Evolutionary conservation across 1,140 invertebrate species (phyloP).

Genomic region (Tachypleus tridentatus): DNA sequence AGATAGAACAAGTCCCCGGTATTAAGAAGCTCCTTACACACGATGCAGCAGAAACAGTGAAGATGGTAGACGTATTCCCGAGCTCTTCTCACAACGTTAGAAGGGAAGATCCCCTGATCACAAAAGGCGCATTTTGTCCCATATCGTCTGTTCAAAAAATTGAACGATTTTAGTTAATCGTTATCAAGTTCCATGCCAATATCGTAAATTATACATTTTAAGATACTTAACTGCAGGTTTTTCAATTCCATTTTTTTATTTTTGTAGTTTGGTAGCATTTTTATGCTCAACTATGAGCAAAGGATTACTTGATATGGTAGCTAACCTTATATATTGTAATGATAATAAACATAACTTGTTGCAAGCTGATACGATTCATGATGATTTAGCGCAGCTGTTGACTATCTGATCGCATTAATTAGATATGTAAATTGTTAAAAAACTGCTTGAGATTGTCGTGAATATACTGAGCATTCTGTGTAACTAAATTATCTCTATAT

Average conservation of each 20-base stretch:
- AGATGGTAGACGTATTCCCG: slow-evolving; percentile 94
- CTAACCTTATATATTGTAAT: no score
- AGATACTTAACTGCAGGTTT: slow-evolving; percentile 8
- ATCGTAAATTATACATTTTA: slow-evolving; percentile 3
- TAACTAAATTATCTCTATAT: no score
- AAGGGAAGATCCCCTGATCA: slow-evolving; percentile 88
- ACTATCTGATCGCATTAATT: no score
- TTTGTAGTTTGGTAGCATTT: no score
- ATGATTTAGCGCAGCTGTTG: no score
- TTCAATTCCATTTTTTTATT: slow-evolving; percentile 3
- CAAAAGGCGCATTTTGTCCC: slow-evolving; percentile 95
- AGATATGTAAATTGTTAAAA: no score
- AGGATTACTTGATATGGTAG: no score
- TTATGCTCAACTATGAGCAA: no score
- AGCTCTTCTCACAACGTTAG: slow-evolving; percentile 84
- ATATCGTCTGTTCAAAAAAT: slow-evolving; percentile 59
- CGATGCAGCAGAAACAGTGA: slow-evolving; percentile 89
- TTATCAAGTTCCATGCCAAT: not conserved
- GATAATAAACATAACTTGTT: no score
- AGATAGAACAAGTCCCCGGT: slow-evolving; percentile 97
- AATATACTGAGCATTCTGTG: no score
- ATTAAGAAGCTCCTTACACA: slow-evolving; percentile 86
- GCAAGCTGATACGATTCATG: no score
- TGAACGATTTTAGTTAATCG: not conserved
- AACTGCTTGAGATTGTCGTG: no score